These are phyloP conservation scores for Danio kyathit DNA, from an alignment of 2,797 vertebrate species.

Conservation along the genomic window DNA sequence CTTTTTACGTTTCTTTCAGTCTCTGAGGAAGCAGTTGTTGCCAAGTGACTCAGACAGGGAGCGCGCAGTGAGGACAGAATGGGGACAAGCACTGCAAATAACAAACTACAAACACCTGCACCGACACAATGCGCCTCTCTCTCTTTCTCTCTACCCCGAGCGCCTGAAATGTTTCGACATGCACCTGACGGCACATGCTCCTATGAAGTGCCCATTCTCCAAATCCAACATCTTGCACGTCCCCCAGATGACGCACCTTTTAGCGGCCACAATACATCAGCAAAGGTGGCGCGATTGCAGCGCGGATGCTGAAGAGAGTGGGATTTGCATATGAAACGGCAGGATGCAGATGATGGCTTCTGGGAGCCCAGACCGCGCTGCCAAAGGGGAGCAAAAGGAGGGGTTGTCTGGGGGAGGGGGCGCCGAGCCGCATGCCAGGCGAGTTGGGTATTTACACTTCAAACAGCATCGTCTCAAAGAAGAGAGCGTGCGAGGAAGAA, in stretches of 20 bases:
- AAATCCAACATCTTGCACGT: constrained; percentile 1
- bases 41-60: constrained; percentile 33
- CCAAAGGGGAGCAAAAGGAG: constrained; percentile 49
- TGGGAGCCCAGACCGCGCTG: constrained; percentile 50
- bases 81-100: constrained; percentile 49
- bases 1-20: constrained; percentile 15
- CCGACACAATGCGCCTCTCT: not conserved
- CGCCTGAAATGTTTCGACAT: constrained; percentile 31
- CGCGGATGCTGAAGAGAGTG: constrained; percentile 52
- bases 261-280: constrained; percentile 40
- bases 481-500: constrained; percentile 1
- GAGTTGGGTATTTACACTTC: constrained; percentile 62
- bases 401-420: constrained; percentile 14
- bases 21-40: constrained; percentile 18
- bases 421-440: constrained; percentile 19
- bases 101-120: constrained; percentile 48
- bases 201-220: constrained; percentile 29
- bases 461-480: constrained; percentile 53
- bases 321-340: constrained; percentile 77
- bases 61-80: constrained; percentile 48
- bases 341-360: constrained; percentile 64
- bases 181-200: constrained; percentile 10
- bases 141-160: constrained; percentile 15
- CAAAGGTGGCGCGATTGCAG: constrained; percentile 41
- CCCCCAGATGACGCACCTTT: constrained; percentile 45